Percentiles rank a stretch among this genome's conserved stretches.
phyloP scores from a whole-genome alignment of 2,113 vertebrate genomes.

The Pelobates fuscus region DNA sequence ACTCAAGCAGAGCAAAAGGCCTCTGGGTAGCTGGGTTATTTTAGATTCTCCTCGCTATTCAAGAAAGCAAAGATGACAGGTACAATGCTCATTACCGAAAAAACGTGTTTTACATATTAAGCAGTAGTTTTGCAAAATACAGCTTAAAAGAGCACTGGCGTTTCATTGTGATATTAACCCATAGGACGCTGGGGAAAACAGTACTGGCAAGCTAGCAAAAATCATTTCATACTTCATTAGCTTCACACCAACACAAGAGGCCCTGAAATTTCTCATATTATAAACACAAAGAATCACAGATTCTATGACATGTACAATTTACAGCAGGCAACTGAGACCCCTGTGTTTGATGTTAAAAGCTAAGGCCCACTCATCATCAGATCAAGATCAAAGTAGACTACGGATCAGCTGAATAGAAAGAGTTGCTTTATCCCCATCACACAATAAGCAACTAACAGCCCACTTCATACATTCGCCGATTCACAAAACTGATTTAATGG shows the following conservation, averaged over 20 bases:
- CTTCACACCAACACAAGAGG: constrained; percentile 17
- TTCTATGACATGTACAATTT: neutral
- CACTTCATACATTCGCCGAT: too few species aligned
- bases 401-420: too few species aligned
- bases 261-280: constrained; percentile 5
- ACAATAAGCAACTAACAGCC: too few species aligned
- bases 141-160: neutral
- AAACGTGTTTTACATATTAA: constrained; percentile 38
- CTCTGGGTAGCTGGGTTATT: constrained; percentile 56
- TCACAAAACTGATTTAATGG: too few species aligned
- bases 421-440: too few species aligned
- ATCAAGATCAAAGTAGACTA: too few species aligned
- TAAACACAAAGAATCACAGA: neutral
- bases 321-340: neutral
- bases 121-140: constrained; percentile 7
- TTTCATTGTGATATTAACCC: constrained; percentile 22
- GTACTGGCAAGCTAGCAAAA: neutral
- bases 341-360: neutral
- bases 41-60: constrained; percentile 52
- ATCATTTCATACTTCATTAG: constrained; percentile 24
- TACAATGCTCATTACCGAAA: constrained; percentile 43
- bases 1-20: constrained; percentile 50
- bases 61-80: constrained; percentile 50
- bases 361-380: too few species aligned
- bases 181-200: neutral